Evolutionary conservation across 2,888 invertebrate genomes (phyloP).

Genomic region (Andrena flavipes): DNA sequence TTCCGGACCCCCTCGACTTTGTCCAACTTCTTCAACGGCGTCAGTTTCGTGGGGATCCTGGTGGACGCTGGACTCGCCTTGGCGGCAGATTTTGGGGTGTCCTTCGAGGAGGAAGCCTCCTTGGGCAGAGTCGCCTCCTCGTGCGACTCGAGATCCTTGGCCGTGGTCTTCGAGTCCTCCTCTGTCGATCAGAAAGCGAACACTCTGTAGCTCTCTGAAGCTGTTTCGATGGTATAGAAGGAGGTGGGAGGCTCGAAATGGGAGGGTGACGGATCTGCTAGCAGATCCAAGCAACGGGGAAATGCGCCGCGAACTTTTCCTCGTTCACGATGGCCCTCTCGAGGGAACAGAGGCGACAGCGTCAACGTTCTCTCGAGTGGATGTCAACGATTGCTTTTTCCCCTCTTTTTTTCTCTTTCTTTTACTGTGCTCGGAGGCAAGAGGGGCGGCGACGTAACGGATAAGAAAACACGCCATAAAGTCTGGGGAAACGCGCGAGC

Average conservation of each 20-base stretch:
- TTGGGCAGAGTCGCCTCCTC: slow-evolving; percentile 79
- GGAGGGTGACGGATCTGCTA: slow-evolving; percentile 20
- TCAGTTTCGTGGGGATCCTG: slow-evolving; percentile 80
- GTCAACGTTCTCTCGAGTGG: slow-evolving; percentile 58
- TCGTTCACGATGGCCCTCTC: slow-evolving; percentile 41
- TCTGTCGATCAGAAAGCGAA: slow-evolving; percentile 73
- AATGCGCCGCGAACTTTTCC: slow-evolving; percentile 20
- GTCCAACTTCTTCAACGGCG: slow-evolving; percentile 75
- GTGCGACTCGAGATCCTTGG: slow-evolving; percentile 81
- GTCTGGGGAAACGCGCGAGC: slow-evolving; percentile 1
- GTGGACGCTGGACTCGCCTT: slow-evolving; percentile 70
- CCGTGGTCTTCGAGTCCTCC: slow-evolving; percentile 85
- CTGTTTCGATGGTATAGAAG: not conserved
- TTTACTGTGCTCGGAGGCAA: not conserved
- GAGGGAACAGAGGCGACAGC: slow-evolving; percentile 43
- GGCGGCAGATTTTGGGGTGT: slow-evolving; percentile 19
- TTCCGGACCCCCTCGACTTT: slow-evolving; percentile 59
- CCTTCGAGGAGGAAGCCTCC: slow-evolving; percentile 63
- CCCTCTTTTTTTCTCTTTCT: not conserved
- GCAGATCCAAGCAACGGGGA: slow-evolving; percentile 19
- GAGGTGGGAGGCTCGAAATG: not conserved
- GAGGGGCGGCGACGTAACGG: slow-evolving; percentile 25
- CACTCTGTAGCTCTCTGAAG: not conserved
- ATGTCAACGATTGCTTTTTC: slow-evolving; percentile 47
- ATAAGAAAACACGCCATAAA: slow-evolving; percentile 46